Evolutionary conservation across 2,888 invertebrate species (phyloP).

Genomic region (Platynereis dumerilii): DNA sequence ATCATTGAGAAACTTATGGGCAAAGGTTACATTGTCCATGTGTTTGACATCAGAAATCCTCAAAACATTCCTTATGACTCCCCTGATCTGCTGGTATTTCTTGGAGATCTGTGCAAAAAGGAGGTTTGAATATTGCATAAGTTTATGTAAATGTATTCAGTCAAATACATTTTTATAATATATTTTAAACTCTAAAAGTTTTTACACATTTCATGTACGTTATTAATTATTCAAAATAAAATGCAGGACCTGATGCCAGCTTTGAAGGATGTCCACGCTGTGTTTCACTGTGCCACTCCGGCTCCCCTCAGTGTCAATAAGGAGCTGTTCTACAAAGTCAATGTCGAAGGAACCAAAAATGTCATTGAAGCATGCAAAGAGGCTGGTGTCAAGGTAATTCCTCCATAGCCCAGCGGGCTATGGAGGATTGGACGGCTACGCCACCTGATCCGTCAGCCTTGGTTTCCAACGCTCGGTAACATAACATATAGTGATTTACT

Average conservation of each 20-base stretch:
- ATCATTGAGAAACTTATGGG: conserved; percentile 46
- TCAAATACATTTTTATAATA: not conserved
- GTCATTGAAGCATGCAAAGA: conserved; percentile 47
- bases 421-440: too few relatives aligned
- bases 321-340: conserved; percentile 50
- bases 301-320: conserved; percentile 50
- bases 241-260: conserved; percentile 45
- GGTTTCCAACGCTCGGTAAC: too few relatives aligned
- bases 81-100: conserved; percentile 33
- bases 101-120: conserved; percentile 51
- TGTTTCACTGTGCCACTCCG: conserved; percentile 55
- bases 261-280: conserved; percentile 42
- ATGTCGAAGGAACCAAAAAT: conserved; percentile 47
- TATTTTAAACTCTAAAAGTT: conserved; percentile 6
- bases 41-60: conserved; percentile 46
- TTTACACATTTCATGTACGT: too few relatives aligned
- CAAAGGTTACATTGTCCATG: conserved; percentile 43
- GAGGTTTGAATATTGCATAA: conserved; percentile 38
- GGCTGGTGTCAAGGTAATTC: conserved; percentile 47
- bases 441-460: too few relatives aligned
- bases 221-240: conserved; percentile 9
- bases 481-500: too few relatives aligned
- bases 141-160: not conserved
- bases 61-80: conserved; percentile 43
- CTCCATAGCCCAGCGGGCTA: too few relatives aligned